Evolutionary conservation across 2,113 vertebrate genomes (phyloP).

Genomic region (Butastur rufipennis): DNA sequence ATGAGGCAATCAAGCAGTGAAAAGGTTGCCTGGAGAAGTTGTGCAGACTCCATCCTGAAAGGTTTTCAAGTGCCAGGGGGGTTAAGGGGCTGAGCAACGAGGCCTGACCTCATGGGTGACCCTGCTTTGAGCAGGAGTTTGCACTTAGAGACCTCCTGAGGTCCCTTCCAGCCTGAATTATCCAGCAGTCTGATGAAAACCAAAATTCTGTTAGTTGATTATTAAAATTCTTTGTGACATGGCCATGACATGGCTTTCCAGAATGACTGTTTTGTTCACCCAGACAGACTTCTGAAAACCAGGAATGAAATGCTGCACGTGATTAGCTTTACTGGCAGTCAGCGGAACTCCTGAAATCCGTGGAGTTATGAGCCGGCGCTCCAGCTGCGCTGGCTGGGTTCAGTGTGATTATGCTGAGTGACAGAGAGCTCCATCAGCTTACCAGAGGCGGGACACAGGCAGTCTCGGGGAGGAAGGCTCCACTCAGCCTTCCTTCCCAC

Average conservation of each 20-base stretch:
- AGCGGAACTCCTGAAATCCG: background rate
- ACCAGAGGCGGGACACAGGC: background rate
- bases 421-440: background rate
- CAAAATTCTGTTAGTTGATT: background rate
- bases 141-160: background rate
- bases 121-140: background rate
- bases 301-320: background rate
- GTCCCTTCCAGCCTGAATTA: background rate
- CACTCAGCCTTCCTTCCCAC: background rate
- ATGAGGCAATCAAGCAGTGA: background rate
- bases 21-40: background rate
- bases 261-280: background rate
- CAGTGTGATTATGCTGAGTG: rapidly evolving
- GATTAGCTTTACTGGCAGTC: background rate
- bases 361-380: background rate
- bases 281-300: background rate
- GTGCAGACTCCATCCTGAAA: background rate
- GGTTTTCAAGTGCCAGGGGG: background rate
- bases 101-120: background rate
- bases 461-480: background rate
- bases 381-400: background rate
- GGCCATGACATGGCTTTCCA: background rate
- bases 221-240: background rate
- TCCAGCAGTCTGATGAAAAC: rapidly evolving
- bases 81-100: background rate